Evolutionary conservation across 1,140 invertebrate species (phyloP), one percentile per base, ranked within the genome.

Genomic region (Aphelenchoides besseyi): DNA sequence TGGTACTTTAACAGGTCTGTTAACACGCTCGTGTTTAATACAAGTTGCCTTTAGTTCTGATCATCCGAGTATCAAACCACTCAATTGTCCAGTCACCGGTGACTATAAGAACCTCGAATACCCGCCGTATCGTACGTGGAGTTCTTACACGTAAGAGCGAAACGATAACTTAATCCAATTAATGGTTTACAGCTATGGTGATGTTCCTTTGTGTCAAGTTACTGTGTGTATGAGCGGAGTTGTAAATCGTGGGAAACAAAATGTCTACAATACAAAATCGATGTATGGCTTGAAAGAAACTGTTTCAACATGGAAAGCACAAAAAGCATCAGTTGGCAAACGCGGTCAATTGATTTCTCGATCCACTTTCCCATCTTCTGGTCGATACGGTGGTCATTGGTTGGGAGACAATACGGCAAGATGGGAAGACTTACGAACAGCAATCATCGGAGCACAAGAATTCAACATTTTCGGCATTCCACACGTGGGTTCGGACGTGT

Each of bases 371-470:
- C 86, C 91, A 41, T 91, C 92, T 3, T 88, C 89, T 72, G 93
- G 93, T 18, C 86, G 88, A 69, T 93, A 89, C 85, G 89, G 90
- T n/a, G 92, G 91, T 9, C 92, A 95, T 86, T 97, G 94, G 94
- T 91, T 91, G 71, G 94, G 94, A 0, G 92, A 93, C 86, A 88
- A 89, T 75, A 79, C 68, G 0, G 85, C 86, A 3, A 74, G 77
- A 8, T 89, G 87, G 88, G 72, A 79, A 3, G 84, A 88, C 73
- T 71, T 89, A 63, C 75, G 77, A 41, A 81, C 76, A 41, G 85
- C 87, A 12, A 85, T 89, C 29, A 83, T 83, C 35, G 81, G 80
- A 9, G 80, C 72, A 2, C 70, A 59, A 57, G 89, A 89, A 78
- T 92, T 91, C 85, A 91, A 89, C 78, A 85, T 95, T 53, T 94